Evolutionary conservation across 2,113 vertebrate genomes (phyloP).

Genomic region (Rhinoptilus africanus): DNA sequence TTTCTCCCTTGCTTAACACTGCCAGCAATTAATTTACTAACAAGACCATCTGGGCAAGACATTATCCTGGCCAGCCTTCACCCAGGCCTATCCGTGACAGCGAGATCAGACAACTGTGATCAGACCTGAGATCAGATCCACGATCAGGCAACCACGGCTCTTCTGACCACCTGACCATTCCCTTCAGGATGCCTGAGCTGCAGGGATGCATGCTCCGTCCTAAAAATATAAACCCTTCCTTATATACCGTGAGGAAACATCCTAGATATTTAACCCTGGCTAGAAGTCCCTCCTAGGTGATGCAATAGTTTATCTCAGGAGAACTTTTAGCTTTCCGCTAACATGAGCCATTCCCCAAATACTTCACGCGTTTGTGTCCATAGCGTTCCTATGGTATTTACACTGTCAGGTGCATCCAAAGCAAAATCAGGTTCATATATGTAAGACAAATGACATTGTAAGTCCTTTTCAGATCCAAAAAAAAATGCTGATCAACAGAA

Average conservation of each 20-base stretch:
- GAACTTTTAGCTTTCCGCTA: neutral
- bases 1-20: neutral
- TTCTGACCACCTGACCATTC: neutral
- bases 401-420: neutral
- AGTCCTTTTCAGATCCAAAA: neutral
- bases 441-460: neutral
- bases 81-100: neutral
- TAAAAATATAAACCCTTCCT: constrained; percentile 42
- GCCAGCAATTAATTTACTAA: neutral
- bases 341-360: neutral
- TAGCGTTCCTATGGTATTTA: neutral
- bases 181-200: neutral
- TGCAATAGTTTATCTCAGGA: neutral
- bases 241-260: neutral
- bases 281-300: neutral
- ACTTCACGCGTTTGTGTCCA: accelerated
- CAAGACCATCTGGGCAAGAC: neutral
- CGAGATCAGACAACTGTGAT: neutral
- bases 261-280: neutral
- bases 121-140: neutral
- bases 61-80: neutral
- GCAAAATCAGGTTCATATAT: neutral
- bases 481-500: neutral
- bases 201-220: neutral
- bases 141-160: neutral